A percentile compares a stretch with the other conserved stretches of the same genome.
Conservation (phyloP, 1,140 invertebrate genomes). For the Gonioctena quinquepunctata region DNA sequence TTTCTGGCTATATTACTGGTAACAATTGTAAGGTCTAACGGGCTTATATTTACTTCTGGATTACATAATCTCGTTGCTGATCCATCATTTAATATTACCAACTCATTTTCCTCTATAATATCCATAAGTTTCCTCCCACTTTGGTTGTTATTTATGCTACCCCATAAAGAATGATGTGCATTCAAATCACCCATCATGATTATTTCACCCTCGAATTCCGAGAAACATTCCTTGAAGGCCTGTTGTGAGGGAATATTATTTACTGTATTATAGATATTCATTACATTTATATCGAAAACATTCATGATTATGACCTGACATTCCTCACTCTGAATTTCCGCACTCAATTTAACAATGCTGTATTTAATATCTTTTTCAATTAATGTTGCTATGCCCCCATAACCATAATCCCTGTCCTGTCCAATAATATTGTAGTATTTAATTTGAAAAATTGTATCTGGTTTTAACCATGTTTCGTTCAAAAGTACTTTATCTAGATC, state of each 20-base stretch:
- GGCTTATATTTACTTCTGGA: no score
- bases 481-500: no score
- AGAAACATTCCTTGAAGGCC: not conserved
- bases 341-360: not conserved
- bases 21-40: not conserved
- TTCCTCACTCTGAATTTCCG: not conserved
- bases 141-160: not conserved
- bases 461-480: not conserved
- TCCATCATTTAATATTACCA: no score
- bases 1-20: not conserved
- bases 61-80: no score
- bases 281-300: not conserved
- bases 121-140: not conserved
- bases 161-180: not conserved
- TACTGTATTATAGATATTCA: not conserved
- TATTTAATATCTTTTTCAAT: not conserved
- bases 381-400: not conserved
- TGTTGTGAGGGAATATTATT: not conserved
- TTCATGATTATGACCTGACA: not conserved
- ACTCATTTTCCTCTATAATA: no score
- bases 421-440: not conserved
- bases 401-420: not conserved
- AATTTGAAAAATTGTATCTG: not conserved
- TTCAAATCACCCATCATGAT: conserved; percentile 5
- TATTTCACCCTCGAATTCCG: not conserved